A percentile compares a stretch with the other conserved stretches of the same genome.
Evolutionary conservation across 2,113 vertebrate species (phyloP).

Genomic region (Atherinomorus stipes): DNA sequence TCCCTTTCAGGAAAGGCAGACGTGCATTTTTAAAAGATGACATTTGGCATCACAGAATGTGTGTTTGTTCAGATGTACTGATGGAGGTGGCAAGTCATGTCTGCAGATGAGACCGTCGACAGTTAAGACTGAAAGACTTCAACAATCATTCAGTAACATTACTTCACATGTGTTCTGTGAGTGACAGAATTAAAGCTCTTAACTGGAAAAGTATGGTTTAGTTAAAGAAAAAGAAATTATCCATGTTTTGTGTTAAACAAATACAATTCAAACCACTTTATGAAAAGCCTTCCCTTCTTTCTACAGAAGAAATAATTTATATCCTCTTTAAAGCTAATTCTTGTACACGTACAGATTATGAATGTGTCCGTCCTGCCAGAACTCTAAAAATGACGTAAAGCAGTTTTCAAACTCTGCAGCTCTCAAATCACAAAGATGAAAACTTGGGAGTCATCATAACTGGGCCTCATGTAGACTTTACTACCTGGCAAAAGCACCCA

Average conservation of each 20-base stretch:
- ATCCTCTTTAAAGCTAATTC: slow-evolving; percentile 13
- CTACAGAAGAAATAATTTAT: slow-evolving; percentile 34
- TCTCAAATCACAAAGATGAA: slow-evolving; percentile 55
- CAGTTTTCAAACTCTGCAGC: slow-evolving; percentile 41
- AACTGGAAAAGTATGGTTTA: no score
- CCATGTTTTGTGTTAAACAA: not conserved
- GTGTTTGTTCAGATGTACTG: slow-evolving; percentile 16
- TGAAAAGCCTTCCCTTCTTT: slow-evolving; percentile 18
- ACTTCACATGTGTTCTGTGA: not conserved
- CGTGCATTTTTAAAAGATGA: slow-evolving; percentile 20
- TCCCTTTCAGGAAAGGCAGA: slow-evolving; percentile 3
- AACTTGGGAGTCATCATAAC: slow-evolving; percentile 49
- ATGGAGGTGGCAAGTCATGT: slow-evolving; percentile 3
- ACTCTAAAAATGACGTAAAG: slow-evolving; percentile 58
- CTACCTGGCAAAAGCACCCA: slow-evolving; percentile 57
- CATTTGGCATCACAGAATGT: slow-evolving; percentile 31
- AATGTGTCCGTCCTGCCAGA: slow-evolving; percentile 45
- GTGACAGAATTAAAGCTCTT: not conserved
- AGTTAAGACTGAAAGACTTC: slow-evolving; percentile 12
- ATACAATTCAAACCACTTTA: not conserved
- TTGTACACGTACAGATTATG: slow-evolving; percentile 36
- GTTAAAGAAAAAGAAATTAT: no score
- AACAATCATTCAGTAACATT: not conserved
- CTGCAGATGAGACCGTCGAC: slow-evolving; percentile 1
- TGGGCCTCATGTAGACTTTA: slow-evolving; percentile 62